phyloP scores from a whole-genome alignment of 2,888 invertebrate species.

The Glomeris marginata region DNA sequence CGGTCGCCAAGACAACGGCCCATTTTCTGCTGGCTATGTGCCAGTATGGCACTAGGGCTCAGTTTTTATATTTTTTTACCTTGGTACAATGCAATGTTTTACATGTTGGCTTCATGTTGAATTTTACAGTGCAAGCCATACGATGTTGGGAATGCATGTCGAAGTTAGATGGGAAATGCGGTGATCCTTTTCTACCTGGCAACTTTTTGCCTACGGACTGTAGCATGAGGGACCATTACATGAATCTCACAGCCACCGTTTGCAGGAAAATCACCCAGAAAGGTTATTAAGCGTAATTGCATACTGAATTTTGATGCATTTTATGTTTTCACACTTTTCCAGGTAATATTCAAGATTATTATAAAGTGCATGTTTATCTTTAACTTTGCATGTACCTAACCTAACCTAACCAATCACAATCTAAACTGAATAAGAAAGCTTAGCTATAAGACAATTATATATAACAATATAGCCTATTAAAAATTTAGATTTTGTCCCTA shows the following conservation, averaged over 20 bases:
- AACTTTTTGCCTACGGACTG: conserved; percentile 75
- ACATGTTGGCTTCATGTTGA: not conserved
- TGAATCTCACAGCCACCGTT: not conserved
- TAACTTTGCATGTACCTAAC: no score
- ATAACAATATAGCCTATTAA: no score
- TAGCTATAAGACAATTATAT: no score
- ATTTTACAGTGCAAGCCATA: not conserved
- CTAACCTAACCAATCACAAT: no score
- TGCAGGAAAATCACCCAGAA: not conserved
- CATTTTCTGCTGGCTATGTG: no score
- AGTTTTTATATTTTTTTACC: not conserved
- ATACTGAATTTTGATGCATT: not conserved
- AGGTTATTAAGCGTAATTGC: not conserved
- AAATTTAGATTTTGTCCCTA: no score
- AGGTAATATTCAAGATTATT: no score
- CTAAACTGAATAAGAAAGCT: no score
- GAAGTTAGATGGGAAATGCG: not conserved
- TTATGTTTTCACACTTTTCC: no score
- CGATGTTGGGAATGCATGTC: not conserved
- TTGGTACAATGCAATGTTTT: not conserved
- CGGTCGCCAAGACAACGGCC: no score
- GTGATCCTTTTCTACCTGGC: conserved; percentile 38
- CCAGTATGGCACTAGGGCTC: no score
- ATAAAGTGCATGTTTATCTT: no score
- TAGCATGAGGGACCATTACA: conserved; percentile 18